Evolutionary conservation across 1,140 invertebrate species (phyloP), one percentile per base, ranked within the genome.

Genomic region (Diprion similis): DNA sequence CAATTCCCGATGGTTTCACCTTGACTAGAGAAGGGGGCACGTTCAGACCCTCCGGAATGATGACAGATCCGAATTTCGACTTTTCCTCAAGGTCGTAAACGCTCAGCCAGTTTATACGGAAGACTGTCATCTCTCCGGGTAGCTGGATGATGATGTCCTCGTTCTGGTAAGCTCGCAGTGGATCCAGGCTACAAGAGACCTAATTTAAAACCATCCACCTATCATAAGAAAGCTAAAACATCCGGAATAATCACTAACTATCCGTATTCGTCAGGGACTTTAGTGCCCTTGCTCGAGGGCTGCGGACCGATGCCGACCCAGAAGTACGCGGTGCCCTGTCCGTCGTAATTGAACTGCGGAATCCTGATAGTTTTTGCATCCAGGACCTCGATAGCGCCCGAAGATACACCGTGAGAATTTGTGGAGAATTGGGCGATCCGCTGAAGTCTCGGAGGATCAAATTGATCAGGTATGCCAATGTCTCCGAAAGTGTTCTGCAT

Each of bases 201-300:
- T 59, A 37, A 37, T 37, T 37, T 1, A 37, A 37, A 37, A 37
- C 24, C 24, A 37, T 4, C 24, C 24, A 76, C 78, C 75, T 8
- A 72, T 46, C 24, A 37, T 48, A 73, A 68, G n/a, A 45, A 68
- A 67, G 70, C 15, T 71, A 75, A 67, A 11, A 46, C 46, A 72
- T 17, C 64, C 46, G 1, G 13, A 68, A 48, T 70, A 68, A 70
- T 74, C 75, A 93, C 95, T 95, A 88, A 97, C 95, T 97, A 97
- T 91, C 96, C 96, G 78, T 93, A 92, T 89, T 98, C 96, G 87
- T 98, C 95, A 2, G 96, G 95, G 73, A 97, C 92, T 89, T 94
- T 94, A 47, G 85, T 89, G 1, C 96, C 96, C 77, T 94, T 93
- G 10, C 91, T 90, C 7, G 93, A 93, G 0, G 96, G 96, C 82